These are phyloP conservation scores for Oenanthe melanoleuca DNA, from an alignment of 2,113 vertebrate species.

Conservation along the genomic window DNA sequence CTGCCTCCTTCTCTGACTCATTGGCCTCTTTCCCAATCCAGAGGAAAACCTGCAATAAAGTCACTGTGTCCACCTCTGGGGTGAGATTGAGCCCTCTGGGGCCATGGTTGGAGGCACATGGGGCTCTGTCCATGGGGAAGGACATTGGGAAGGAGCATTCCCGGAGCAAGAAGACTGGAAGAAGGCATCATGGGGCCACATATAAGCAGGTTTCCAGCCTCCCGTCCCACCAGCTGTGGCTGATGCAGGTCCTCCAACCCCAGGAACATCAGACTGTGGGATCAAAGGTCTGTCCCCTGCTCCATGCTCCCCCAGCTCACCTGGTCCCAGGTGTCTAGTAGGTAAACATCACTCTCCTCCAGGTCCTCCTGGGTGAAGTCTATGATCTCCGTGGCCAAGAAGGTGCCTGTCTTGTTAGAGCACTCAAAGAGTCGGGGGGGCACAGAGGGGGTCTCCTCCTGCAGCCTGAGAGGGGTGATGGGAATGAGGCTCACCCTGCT, in stretches of 20 bases:
- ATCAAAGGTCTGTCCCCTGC: neutral
- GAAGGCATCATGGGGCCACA: accelerated
- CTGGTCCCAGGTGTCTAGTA: slow-evolving; percentile 88
- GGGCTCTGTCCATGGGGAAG: neutral
- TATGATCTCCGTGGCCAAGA: slow-evolving; percentile 82
- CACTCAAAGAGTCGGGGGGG: slow-evolving; percentile 85
- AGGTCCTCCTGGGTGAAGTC: slow-evolving; percentile 86
- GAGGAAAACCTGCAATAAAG: slow-evolving; percentile 78
- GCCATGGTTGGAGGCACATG: accelerated
- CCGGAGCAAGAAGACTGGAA: neutral
- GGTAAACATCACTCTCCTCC: slow-evolving; percentile 83
- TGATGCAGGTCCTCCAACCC: neutral
- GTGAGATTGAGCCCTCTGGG: neutral
- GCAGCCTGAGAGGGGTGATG: slow-evolving; percentile 68
- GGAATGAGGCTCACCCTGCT: neutral
- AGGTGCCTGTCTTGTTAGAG: slow-evolving; percentile 85
- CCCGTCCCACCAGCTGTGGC: too few species aligned
- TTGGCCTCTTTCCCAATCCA: slow-evolving; percentile 83
- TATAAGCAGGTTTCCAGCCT: neutral
- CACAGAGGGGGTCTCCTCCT: slow-evolving; percentile 73
- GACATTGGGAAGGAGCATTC: neutral
- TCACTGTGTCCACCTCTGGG: neutral
- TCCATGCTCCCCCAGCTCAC: neutral
- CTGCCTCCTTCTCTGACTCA: slow-evolving; percentile 74
- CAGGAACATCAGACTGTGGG: accelerated